These are phyloP conservation scores for Hydropotes inermis DNA, from an alignment of 2,113 vertebrate genomes.

Conservation along the genomic window DNA sequence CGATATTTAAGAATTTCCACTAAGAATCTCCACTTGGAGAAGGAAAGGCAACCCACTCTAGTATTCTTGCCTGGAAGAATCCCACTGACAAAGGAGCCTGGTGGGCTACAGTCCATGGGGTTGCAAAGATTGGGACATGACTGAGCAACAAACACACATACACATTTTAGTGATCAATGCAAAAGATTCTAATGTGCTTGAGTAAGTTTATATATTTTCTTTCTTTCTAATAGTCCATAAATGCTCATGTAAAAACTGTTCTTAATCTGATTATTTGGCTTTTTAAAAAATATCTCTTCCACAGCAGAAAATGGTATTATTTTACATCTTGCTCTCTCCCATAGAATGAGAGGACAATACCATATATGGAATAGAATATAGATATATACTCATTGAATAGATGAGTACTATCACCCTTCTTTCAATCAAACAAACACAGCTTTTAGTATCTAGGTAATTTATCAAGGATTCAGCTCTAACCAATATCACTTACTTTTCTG, in stretches of 20 bases:
- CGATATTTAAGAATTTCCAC: constrained; percentile 18
- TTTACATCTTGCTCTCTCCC: not conserved
- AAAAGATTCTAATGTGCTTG: not conserved
- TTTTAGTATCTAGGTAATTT: not conserved
- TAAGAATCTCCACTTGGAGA: too few relatives aligned
- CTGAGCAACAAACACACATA: too few relatives aligned
- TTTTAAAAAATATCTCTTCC: not conserved
- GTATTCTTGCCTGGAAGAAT: too few relatives aligned
- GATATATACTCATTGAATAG: not conserved
- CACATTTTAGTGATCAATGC: not conserved
- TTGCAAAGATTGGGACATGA: too few relatives aligned
- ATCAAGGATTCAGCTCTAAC: not conserved
- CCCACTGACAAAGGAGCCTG: too few relatives aligned
- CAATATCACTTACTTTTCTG: not conserved
- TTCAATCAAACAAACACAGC: not conserved
- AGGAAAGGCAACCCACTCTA: too few relatives aligned
- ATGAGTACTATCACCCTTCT: not conserved
- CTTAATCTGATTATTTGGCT: not conserved
- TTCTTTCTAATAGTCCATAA: not conserved
- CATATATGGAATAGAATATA: not conserved
- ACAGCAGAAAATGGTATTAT: not conserved
- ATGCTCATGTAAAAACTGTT: not conserved
- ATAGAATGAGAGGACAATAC: not conserved
- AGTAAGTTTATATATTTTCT: not conserved
- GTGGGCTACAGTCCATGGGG: too few relatives aligned